These are phyloP conservation scores for Anastatus disparis DNA, from an alignment of 1,140 invertebrate species.

Conservation along the genomic window DNA sequence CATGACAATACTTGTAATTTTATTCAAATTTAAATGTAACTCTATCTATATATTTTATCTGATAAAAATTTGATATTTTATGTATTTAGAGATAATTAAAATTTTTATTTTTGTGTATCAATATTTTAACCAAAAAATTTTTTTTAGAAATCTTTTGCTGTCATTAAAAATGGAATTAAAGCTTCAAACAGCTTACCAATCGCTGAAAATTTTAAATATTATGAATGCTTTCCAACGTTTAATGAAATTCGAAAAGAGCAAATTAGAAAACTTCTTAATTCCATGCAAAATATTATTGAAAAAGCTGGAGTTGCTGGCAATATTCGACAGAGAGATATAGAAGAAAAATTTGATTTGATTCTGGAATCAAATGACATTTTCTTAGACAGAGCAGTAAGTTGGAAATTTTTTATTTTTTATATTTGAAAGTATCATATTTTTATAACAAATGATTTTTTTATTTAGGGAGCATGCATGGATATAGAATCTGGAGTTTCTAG, in stretches of 20 bases:
- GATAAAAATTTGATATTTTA: neutral
- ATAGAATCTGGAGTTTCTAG: constrained; percentile 76
- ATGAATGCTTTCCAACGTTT: constrained; percentile 77
- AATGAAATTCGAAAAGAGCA: constrained; percentile 71
- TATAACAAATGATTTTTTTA: constrained; percentile 36
- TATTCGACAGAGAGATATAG: constrained; percentile 69
- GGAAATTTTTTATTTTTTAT: neutral
- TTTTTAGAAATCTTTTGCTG: constrained; percentile 68
- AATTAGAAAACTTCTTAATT: constrained; percentile 67
- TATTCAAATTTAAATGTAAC: neutral
- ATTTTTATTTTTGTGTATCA: neutral
- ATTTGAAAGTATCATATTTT: neutral
- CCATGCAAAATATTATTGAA: constrained; percentile 70
- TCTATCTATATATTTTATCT: neutral
- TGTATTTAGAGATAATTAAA: neutral
- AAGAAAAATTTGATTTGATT: constrained; percentile 81
- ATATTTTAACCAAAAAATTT: constrained; percentile 3
- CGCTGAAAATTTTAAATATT: constrained; percentile 76
- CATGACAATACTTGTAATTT: neutral
- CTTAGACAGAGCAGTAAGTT: constrained; percentile 82
- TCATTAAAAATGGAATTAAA: constrained; percentile 74
- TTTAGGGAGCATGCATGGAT: constrained; percentile 73
- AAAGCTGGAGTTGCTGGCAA: constrained; percentile 72
- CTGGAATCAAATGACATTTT: constrained; percentile 82
- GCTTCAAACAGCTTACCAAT: constrained; percentile 75